Percentiles rank a stretch among this genome's conserved stretches.
phyloP scores from a whole-genome alignment of 2,113 vertebrate species.

The Carassius carassius region DNA sequence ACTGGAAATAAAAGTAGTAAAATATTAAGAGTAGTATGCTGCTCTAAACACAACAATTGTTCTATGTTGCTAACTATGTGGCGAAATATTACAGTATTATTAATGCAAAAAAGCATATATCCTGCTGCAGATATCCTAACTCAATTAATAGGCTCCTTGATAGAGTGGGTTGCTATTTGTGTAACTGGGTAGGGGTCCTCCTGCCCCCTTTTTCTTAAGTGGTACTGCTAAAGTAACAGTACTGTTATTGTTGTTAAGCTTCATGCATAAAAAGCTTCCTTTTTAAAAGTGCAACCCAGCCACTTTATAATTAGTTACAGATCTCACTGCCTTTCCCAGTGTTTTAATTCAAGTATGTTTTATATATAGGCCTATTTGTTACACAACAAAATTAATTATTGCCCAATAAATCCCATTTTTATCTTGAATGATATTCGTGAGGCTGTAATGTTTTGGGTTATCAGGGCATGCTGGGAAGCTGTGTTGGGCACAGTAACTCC shows the following conservation, averaged over 20 bases:
- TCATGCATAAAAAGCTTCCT: not conserved
- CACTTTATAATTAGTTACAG: constrained; percentile 56
- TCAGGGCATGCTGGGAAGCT: constrained; percentile 20
- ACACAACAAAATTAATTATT: constrained; percentile 32
- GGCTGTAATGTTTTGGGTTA: constrained; percentile 33
- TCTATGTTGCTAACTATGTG: not conserved
- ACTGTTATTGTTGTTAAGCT: constrained; percentile 27
- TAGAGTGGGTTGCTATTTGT: constrained; percentile 42
- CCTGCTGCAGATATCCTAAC: too few relatives aligned
- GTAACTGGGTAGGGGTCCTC: not conserved
- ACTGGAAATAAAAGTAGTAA: not conserved
- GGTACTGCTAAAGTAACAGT: constrained; percentile 9
- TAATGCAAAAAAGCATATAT: not conserved
- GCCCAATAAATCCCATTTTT: constrained; percentile 31
- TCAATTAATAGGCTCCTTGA: not conserved
- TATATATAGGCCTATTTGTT: constrained; percentile 7
- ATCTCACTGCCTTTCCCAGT: constrained; percentile 46
- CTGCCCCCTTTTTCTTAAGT: not conserved
- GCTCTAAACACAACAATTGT: not conserved
- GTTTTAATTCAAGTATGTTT: constrained; percentile 47
- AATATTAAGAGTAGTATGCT: too few relatives aligned
- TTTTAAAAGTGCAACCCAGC: constrained; percentile 26
- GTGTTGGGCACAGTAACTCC: constrained; percentile 48
- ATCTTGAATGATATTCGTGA: constrained; percentile 39
- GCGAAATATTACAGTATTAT: not conserved